Conservation (phyloP, 2,888 invertebrate genomes). For the Drosophila longiperda region DNA sequence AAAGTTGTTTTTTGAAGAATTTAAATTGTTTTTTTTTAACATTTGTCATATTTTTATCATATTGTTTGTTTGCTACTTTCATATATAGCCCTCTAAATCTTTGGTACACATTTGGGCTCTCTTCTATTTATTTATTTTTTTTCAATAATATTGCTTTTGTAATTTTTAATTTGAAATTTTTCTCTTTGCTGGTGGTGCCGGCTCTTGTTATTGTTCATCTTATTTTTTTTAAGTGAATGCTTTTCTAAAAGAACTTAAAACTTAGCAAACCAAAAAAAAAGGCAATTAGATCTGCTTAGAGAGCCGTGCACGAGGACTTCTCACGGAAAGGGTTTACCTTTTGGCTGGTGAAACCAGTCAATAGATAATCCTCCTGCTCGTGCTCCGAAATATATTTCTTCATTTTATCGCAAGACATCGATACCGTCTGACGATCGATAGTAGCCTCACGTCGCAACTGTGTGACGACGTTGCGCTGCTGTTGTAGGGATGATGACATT, state of each 20-base stretch:
- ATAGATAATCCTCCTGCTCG: conserved; percentile 96
- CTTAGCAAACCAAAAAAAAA: conserved; percentile 16
- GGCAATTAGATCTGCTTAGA: conserved; percentile 86
- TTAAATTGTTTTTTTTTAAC: conserved; percentile 17
- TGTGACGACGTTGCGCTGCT: conserved; percentile 95
- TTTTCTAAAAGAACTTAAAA: conserved; percentile 43
- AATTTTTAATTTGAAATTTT: conserved; percentile 16
- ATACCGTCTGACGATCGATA: conserved; percentile 94
- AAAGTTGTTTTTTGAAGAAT: conserved; percentile 22
- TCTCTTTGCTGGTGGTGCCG: conserved; percentile 41
- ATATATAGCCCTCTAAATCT: conserved; percentile 24
- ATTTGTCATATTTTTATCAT: conserved; percentile 18
- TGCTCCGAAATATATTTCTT: conserved; percentile 96
- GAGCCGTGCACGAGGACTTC: conserved; percentile 94
- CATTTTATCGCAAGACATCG: conserved; percentile 96
- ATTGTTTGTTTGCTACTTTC: conserved; percentile 5
- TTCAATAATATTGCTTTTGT: conserved; percentile 49
- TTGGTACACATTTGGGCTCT: conserved; percentile 36
- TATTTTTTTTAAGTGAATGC: conserved; percentile 34
- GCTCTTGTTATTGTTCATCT: conserved; percentile 31
- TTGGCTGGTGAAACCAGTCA: conserved; percentile 97
- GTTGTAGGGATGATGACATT: conserved; percentile 97
- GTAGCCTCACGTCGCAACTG: conserved; percentile 96
- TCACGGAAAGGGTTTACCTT: conserved; percentile 98
- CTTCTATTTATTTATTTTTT: conserved; percentile 6